These are phyloP conservation scores for Mycogona germanica DNA, from an alignment of 2,888 invertebrate species.

Conservation along the genomic window DNA sequence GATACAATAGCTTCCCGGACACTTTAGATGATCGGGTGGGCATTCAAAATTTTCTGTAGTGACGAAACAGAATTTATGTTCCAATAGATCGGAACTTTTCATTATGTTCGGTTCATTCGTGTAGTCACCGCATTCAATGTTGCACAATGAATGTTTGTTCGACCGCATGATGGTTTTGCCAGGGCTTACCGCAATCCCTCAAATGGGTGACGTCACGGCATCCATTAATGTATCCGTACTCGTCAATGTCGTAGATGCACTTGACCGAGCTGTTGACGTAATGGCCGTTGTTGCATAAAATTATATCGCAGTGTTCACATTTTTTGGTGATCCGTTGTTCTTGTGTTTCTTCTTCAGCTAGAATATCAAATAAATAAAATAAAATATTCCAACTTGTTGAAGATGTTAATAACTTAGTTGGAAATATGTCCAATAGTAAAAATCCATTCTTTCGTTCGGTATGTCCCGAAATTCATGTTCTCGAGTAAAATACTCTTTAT, in stretches of 20 bases:
- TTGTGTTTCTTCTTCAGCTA: conserved; percentile 1
- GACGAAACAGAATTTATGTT: neutral
- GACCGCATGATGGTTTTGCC: neutral
- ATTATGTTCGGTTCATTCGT: too few relatives aligned
- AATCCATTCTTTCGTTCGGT: too few relatives aligned
- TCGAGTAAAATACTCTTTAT: neutral
- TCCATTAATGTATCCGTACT: conserved; percentile 26
- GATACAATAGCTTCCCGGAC: conserved; percentile 28
- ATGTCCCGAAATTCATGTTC: neutral
- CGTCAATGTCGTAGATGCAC: conserved; percentile 27
- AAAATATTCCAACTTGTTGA: too few relatives aligned
- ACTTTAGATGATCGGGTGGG: conserved; percentile 27
- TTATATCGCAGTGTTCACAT: conserved; percentile 10
- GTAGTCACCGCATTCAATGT: too few relatives aligned
- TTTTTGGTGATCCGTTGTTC: conserved; percentile 10
- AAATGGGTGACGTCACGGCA: conserved; percentile 28
- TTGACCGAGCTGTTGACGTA: conserved; percentile 22
- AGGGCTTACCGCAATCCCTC: conserved; percentile 25
- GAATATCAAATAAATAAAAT: neutral
- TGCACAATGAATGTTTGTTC: neutral
- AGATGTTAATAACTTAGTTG: too few relatives aligned
- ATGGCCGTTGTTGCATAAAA: conserved; percentile 25
- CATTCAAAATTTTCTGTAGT: conserved; percentile 25
- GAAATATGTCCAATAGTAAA: too few relatives aligned
- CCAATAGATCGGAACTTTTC: neutral